Evolutionary conservation across 2,113 vertebrate species (phyloP), one percentile per base, ranked within the genome.

Genomic region (Takifugu bimaculatus): DNA sequence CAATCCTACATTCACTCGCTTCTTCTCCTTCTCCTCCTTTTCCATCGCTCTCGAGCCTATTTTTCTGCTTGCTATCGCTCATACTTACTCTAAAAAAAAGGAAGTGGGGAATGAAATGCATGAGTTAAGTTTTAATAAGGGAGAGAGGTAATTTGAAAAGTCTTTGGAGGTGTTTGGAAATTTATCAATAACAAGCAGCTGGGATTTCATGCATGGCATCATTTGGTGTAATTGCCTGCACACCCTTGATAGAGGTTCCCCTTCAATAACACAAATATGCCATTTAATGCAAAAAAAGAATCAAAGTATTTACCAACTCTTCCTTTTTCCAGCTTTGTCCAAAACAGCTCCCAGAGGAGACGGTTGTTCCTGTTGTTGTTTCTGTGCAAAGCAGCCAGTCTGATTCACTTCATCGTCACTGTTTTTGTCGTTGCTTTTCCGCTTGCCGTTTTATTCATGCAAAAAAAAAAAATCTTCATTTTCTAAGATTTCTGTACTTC

Each of bases 131-230:
- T 91, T 88, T 90, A 91, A 91, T 91, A 90, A 91, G 83, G 70
- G 65, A 68, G 72, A 72, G 71, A 83, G 82, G 83, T 89, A 89
- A 91, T 91, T 91, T 89, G 82, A 91, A 91, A 91, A 90, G 88
- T 89, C 87, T 90, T 87, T 75, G 80, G 85, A 88, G 84, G 86
- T 87, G 81, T 90, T 90, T 77, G 77, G 83, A 87, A 90, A 90
- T 91, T 86, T 90, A 91, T 91, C 90, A 91, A 91, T 91, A 90
- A 90, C 85, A 89, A 83, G 75, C 90, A 91, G 89, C 83, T 87
- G 82, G 89, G 85, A 91, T 91, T 90, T 91, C 85, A 91, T 86
- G 88, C 90, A 90, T 91, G 90, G 81, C 60, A 86, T 85, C 83
- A 84, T 90, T 87, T 80, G 83, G 87, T 90, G 89, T 91, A 91